A percentile compares a stretch with the other conserved stretches of the same genome.
Conservation (phyloP, 2,797 vertebrate species). For the Coluber constrictor region DNA sequence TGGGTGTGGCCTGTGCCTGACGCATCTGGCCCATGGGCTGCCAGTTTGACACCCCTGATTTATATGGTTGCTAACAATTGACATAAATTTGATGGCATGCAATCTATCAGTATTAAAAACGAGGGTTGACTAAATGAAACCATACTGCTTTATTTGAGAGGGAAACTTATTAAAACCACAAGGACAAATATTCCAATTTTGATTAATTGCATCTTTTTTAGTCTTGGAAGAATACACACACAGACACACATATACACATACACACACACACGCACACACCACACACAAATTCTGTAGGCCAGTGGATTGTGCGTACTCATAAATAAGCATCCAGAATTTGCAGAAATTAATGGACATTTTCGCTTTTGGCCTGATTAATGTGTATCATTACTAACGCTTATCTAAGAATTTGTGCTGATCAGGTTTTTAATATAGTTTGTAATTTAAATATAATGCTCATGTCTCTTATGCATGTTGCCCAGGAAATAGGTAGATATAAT, state of each 20-base stretch:
- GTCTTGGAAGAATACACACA: neutral
- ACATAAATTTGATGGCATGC: neutral
- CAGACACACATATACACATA: no score
- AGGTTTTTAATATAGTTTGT: neutral
- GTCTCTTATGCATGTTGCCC: neutral
- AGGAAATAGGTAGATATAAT: neutral
- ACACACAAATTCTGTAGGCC: neutral
- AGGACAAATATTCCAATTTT: neutral
- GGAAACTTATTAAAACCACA: neutral
- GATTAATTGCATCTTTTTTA: neutral
- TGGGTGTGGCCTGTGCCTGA: no score
- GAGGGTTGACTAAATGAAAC: neutral
- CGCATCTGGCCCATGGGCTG: rapidly evolving
- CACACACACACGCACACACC: no score
- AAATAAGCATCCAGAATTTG: neutral
- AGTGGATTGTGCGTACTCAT: no score
- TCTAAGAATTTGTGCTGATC: neutral
- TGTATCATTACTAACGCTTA: neutral
- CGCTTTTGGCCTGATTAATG: neutral
- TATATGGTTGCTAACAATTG: neutral
- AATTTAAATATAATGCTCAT: neutral
- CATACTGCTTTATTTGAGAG: neutral
- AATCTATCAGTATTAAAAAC: neutral
- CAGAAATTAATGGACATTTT: neutral
- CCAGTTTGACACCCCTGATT: no score